A percentile compares a stretch with the other conserved stretches of the same genome.
Evolutionary conservation across 2,888 invertebrate genomes (phyloP).

Genomic region (Cephalotes varians): DNA sequence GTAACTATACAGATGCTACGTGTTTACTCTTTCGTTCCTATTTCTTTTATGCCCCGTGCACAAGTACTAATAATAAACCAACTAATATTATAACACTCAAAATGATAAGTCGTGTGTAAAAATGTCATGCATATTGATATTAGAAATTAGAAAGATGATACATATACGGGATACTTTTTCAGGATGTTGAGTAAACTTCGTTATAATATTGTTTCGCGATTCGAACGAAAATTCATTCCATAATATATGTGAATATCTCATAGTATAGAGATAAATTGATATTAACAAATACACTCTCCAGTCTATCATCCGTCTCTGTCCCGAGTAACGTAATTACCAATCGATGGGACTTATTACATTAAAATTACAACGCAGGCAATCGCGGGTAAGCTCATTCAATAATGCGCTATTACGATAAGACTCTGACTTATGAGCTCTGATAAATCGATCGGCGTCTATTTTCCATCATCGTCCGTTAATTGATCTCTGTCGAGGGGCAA

Average conservation of each 20-base stretch:
- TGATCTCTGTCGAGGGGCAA: slow-evolving; percentile 46
- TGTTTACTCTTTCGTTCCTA: slow-evolving; percentile 10
- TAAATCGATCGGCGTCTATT: slow-evolving; percentile 56
- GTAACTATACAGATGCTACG: slow-evolving; percentile 55
- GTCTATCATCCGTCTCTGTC: slow-evolving; percentile 37
- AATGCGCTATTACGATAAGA: slow-evolving; percentile 50
- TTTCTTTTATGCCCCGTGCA: neutral
- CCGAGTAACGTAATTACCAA: slow-evolving; percentile 44
- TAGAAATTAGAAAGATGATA: neutral
- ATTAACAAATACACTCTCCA: slow-evolving; percentile 34
- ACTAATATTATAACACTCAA: neutral
- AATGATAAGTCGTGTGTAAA: neutral
- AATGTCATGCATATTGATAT: neutral
- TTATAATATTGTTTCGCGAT: neutral
- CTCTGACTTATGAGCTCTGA: slow-evolving; percentile 43
- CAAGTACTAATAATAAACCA: neutral
- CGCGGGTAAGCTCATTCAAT: slow-evolving; percentile 47
- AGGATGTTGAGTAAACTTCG: neutral
- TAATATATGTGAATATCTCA: too few relatives aligned
- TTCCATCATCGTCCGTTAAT: slow-evolving; percentile 55
- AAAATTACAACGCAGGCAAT: slow-evolving; percentile 45
- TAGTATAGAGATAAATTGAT: slow-evolving; percentile 22
- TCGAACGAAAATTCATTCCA: neutral
- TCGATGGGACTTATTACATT: slow-evolving; percentile 45
- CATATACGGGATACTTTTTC: neutral